A percentile compares a stretch with the other conserved stretches of the same genome.
Evolutionary conservation across 2,888 invertebrate species (phyloP).

Genomic region (Cremastinae sp.): DNA sequence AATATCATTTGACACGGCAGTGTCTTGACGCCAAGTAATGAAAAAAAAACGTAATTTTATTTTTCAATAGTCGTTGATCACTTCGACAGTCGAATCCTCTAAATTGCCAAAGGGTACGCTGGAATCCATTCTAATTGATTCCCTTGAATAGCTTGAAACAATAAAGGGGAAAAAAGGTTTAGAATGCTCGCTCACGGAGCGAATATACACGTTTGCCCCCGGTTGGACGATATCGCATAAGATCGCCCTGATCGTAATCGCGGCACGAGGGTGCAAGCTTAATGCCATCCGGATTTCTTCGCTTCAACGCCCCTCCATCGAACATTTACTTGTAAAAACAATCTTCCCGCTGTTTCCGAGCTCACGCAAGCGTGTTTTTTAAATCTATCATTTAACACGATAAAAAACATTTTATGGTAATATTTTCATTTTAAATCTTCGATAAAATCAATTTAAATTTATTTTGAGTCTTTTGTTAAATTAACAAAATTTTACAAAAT

Average conservation of each 20-base stretch:
- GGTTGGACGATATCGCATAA: constrained; percentile 37
- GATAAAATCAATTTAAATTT: too few species aligned
- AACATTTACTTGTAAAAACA: constrained; percentile 69
- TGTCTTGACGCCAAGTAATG: too few species aligned
- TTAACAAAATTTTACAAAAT: too few species aligned
- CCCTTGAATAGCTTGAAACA: constrained; percentile 63
- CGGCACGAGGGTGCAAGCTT: constrained; percentile 59
- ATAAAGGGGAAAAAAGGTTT: constrained; percentile 61
- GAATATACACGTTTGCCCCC: constrained; percentile 4
- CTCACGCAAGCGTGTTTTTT: constrained; percentile 30
- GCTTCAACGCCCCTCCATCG: constrained; percentile 72
- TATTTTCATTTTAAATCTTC: too few species aligned
- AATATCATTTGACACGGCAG: too few species aligned
- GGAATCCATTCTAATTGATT: constrained; percentile 63
- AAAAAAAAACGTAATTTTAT: too few species aligned
- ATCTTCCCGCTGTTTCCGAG: constrained; percentile 55
- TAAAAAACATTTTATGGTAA: too few species aligned
- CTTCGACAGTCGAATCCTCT: background rate
- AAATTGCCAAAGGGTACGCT: constrained; percentile 50
- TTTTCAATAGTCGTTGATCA: constrained; percentile 10
- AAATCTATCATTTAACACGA: too few species aligned
- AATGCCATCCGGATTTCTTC: constrained; percentile 69
- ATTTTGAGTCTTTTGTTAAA: too few species aligned
- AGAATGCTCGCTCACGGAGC: constrained; percentile 41
- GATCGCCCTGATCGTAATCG: constrained; percentile 47